These are phyloP conservation scores for Rhinolophus ferrumequinum DNA, from an alignment of 2,113 vertebrate species.

Conservation along the genomic window DNA sequence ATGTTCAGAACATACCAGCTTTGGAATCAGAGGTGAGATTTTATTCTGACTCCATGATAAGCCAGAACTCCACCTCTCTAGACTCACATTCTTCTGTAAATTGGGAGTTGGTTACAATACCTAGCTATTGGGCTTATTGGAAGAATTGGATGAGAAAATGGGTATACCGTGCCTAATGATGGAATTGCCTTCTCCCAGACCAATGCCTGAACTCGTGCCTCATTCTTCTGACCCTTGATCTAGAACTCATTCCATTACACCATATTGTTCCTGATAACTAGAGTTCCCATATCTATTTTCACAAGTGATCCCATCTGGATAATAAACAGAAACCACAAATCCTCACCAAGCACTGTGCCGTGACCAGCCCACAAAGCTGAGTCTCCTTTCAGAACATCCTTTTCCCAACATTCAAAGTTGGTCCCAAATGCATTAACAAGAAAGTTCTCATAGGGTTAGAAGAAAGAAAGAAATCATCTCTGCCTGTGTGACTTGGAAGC, in stretches of 20 bases:
- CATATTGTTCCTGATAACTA: background rate
- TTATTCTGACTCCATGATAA: slow-evolving; percentile 16
- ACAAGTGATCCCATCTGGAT: background rate
- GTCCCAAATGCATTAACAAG: background rate
- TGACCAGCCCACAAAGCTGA: background rate
- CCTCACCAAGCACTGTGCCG: background rate
- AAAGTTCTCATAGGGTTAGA: background rate
- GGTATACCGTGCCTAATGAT: background rate
- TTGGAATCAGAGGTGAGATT: background rate
- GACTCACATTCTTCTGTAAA: background rate
- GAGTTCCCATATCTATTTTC: background rate
- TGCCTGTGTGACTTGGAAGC: background rate
- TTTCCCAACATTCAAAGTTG: background rate
- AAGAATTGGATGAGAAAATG: background rate
- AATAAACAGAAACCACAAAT: background rate
- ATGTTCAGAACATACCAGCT: background rate
- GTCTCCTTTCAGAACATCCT: background rate
- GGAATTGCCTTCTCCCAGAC: background rate
- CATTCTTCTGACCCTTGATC: background rate
- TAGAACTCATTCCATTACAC: background rate
- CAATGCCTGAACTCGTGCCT: background rate
- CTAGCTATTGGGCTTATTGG: background rate
- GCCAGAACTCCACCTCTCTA: background rate
- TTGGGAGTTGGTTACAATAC: background rate
- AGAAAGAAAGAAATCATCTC: background rate